Base-by-base conservation (phyloP, 2,888 invertebrate species). In the Drosophila pseudotakahashii region DNA sequence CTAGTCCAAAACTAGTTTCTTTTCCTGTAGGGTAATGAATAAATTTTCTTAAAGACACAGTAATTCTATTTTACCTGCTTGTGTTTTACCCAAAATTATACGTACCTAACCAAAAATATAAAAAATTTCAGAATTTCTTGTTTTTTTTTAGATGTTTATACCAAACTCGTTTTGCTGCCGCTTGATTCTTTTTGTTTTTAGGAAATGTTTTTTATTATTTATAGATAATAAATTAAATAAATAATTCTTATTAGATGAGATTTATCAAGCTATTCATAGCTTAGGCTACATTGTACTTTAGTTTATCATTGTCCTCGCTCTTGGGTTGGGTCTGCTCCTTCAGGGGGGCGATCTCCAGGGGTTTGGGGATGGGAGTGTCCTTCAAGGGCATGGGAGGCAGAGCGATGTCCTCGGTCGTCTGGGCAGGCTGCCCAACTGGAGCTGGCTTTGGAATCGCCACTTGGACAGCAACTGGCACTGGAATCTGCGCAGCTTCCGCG, bases 351-450 rank as follows among this genome's bases (percentile, higher is more conserved):
- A 68, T 63, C 23, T 77, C 71, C 23, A 76, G 5, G 6, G 79
- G 57, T 1, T 53, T 75, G 2, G 62, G 52, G 0, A 30, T 57
- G 45, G 62, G 44, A 9, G 7, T 10, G 14, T 47, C 71, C 54
- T 81, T 85, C 3, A 69, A 11, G 7, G 85, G 80, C 51, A 84
- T 37, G 2, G 85, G 80, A 0, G 79, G 85, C 13, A 79, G 0
- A 7, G 77, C 79, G 45, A 84, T 66, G 13, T 39, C 26, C 16
- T 79, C 79, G 11, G 36, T n/a, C 0, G 13, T 13, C 60, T 60
- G 59, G 0, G 10, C 19, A 11, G 63, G 45, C 11, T 39, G 37
- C 7, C 47, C n/a, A 7, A 51, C 6, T 0, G 66, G 47, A 9
- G 23, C 26, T 37, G 62, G 42, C 10, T 55, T 48, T 6, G 72